These are phyloP conservation scores for Nebria brevicollis DNA, from an alignment of 2,888 invertebrate genomes.

Conservation along the genomic window DNA sequence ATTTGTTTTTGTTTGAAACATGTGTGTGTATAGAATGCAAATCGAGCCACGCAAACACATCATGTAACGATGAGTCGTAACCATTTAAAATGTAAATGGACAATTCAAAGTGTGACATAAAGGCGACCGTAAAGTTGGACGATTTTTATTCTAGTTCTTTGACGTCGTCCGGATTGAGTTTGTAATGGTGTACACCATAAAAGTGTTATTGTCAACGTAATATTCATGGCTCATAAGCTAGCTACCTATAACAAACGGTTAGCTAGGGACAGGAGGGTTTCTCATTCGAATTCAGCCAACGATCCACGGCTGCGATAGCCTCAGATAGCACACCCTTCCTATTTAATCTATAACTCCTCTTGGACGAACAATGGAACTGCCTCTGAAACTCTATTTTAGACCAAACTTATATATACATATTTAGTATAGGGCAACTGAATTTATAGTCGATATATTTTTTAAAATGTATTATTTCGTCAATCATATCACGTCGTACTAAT, in stretches of 20 bases:
- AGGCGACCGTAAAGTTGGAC: slow-evolving; percentile 24
- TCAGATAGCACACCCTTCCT: slow-evolving; percentile 2
- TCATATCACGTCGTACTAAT: too few species aligned
- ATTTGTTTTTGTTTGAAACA: too few species aligned
- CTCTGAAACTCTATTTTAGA: slow-evolving; percentile 9
- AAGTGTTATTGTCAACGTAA: slow-evolving; percentile 43
- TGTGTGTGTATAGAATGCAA: too few species aligned
- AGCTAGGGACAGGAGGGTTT: not conserved
- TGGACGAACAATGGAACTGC: slow-evolving; percentile 13
- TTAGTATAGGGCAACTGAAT: not conserved
- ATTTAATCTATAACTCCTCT: slow-evolving; percentile 16
- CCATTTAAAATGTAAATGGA: slow-evolving; percentile 41
- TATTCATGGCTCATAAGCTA: slow-evolving; percentile 45
- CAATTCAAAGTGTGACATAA: slow-evolving; percentile 38
- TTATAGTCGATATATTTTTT: too few species aligned
- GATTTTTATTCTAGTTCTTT: slow-evolving; percentile 27
- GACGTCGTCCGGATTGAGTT: slow-evolving; percentile 31
- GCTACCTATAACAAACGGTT: slow-evolving; percentile 29
- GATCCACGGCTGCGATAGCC: slow-evolving; percentile 4
- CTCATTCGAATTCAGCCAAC: slow-evolving; percentile 31
- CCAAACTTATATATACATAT: not conserved
- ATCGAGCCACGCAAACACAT: too few species aligned
- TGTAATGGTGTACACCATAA: slow-evolving; percentile 40
- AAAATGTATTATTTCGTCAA: too few species aligned
- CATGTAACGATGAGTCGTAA: slow-evolving; percentile 9